These are phyloP conservation scores for Argopecten irradians DNA, from an alignment of 1,140 invertebrate genomes.

Conservation along the genomic window DNA sequence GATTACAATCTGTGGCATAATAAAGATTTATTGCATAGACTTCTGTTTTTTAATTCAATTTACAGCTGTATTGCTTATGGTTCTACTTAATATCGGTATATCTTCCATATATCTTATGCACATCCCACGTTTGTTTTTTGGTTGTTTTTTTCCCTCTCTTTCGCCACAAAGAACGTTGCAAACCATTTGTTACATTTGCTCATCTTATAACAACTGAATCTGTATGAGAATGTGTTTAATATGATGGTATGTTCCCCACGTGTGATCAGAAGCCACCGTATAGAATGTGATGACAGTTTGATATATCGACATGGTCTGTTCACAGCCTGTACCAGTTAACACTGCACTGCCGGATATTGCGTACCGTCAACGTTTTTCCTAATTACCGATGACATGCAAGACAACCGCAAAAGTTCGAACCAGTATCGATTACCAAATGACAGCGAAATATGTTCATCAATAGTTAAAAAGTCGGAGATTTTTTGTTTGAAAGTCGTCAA, in stretches of 20 bases:
- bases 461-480: neutral
- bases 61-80: neutral
- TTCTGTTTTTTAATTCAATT: constrained; percentile 13
- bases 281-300: constrained; percentile 1
- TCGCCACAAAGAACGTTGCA: neutral
- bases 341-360: neutral
- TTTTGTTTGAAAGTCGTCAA: neutral
- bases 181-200: neutral
- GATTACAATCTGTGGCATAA: constrained; percentile 16
- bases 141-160: neutral
- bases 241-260: neutral
- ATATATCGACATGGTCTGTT: neutral
- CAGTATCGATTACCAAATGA: neutral
- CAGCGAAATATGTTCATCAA: neutral
- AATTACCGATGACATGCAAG: neutral
- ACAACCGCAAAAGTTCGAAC: neutral
- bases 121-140: neutral
- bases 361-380: constrained; percentile 6
- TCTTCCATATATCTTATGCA: neutral
- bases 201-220: neutral
- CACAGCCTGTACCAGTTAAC: neutral
- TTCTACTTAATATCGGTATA: neutral
- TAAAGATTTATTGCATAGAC: constrained; percentile 11
- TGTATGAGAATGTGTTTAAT: neutral
- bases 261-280: neutral